phyloP scores from a whole-genome alignment of 2,797 vertebrate genomes.

The Enteromius treurensis region DNA sequence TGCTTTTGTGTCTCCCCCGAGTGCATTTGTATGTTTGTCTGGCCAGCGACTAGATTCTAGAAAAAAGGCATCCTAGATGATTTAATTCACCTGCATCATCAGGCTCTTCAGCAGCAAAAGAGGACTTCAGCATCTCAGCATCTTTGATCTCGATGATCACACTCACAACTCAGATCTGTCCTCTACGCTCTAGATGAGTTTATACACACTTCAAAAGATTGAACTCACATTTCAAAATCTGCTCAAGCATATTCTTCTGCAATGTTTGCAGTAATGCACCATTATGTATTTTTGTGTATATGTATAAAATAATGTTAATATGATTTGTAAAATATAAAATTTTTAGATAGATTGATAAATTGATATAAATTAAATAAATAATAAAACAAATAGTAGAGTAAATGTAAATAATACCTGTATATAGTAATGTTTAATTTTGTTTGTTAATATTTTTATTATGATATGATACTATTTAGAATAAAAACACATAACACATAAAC shows the following conservation, averaged over 20 bases:
- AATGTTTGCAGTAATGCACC: neutral
- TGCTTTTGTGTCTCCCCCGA: neutral
- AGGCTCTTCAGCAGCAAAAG: neutral
- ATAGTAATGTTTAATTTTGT: too few relatives aligned
- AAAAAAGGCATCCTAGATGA: neutral
- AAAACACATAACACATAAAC: neutral
- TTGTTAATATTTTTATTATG: too few relatives aligned
- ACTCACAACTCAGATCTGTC: neutral
- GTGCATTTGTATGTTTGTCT: slow-evolving; percentile 8
- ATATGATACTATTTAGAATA: neutral
- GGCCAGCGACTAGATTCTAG: neutral
- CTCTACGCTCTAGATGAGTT: neutral
- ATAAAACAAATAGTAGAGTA: neutral
- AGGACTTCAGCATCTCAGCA: slow-evolving; percentile 4
- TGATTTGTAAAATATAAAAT: neutral
- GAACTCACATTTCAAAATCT: neutral
- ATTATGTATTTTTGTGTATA: neutral
- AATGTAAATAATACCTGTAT: too few relatives aligned
- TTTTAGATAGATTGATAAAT: neutral
- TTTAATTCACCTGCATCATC: slow-evolving; percentile 3
- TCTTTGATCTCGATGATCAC: slow-evolving; percentile 24
- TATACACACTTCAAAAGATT: slow-evolving; percentile 11
- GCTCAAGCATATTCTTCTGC: neutral
- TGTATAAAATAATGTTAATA: neutral
- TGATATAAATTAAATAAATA: neutral